Evolutionary conservation across 2,888 invertebrate species (phyloP).

Genomic region (Microctonus hyperodae): DNA sequence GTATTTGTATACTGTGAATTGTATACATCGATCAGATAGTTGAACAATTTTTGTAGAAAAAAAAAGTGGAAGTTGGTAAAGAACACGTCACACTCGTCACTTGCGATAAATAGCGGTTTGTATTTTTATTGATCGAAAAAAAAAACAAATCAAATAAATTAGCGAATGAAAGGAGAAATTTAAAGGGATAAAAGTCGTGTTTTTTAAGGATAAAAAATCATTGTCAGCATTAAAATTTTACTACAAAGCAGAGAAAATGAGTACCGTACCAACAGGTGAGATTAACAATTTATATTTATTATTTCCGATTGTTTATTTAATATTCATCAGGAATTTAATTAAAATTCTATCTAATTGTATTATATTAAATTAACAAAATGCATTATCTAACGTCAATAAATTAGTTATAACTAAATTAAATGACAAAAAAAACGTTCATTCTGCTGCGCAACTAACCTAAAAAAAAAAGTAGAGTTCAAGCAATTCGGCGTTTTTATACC

Average conservation of each 20-base stretch:
- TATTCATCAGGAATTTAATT: too few species aligned
- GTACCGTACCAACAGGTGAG: constrained; percentile 59
- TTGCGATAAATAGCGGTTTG: not conserved
- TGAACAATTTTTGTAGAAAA: not conserved
- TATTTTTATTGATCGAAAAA: too few species aligned
- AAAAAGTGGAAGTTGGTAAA: not conserved
- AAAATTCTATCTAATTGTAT: too few species aligned
- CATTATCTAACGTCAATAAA: too few species aligned
- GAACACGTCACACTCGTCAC: not conserved
- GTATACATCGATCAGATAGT: not conserved
- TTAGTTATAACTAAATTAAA: too few species aligned
- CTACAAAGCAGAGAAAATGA: constrained; percentile 46
- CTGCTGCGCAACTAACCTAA: too few species aligned
- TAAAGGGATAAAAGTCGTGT: not conserved
- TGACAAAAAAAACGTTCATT: too few species aligned
- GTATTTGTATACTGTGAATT: not conserved
- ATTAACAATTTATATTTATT: constrained; percentile 31
- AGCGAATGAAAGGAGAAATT: not conserved
- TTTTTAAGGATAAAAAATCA: not conserved
- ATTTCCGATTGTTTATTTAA: too few species aligned
- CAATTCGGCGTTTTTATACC: too few species aligned
- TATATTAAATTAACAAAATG: too few species aligned
- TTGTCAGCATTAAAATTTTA: not conserved
- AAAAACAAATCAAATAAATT: not conserved
- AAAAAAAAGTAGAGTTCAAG: too few species aligned